These are phyloP conservation scores for Crotophaga sulcirostris DNA, from an alignment of 2,113 vertebrate species.

Conservation along the genomic window DNA sequence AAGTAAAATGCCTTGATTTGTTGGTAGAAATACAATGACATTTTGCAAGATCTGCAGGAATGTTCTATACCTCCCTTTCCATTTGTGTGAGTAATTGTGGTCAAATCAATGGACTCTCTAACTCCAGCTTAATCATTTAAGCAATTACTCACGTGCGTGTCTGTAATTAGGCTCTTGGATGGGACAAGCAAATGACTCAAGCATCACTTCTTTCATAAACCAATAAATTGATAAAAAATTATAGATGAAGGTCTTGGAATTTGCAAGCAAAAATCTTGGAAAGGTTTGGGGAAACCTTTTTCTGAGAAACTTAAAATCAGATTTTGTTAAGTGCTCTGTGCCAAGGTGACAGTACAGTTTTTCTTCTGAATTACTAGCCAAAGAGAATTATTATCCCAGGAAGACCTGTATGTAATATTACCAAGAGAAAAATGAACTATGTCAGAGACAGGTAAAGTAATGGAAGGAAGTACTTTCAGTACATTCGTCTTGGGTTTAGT, in stretches of 20 bases:
- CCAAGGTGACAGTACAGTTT: background rate
- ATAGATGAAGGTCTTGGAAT: background rate
- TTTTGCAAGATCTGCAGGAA: background rate
- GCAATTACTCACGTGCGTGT: background rate
- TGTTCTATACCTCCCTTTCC: background rate
- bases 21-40: background rate
- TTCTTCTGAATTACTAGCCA: background rate
- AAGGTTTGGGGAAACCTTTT: background rate
- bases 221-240: background rate
- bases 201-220: background rate
- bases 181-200: background rate
- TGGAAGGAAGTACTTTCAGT: background rate
- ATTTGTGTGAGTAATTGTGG: background rate
- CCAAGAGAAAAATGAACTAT: background rate
- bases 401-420: background rate
- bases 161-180: background rate
- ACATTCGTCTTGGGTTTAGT: slow-evolving; percentile 1
- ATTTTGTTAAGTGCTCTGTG: background rate
- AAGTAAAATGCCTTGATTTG: background rate
- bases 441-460: background rate
- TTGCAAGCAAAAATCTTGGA: background rate
- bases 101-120: background rate
- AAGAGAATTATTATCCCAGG: background rate
- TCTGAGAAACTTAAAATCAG: background rate
- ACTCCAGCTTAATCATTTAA: background rate